Percentiles rank a stretch among this genome's conserved stretches.
phyloP scores from a whole-genome alignment of 2,888 invertebrate genomes.

The Leptarthrus brevirostris region DNA sequence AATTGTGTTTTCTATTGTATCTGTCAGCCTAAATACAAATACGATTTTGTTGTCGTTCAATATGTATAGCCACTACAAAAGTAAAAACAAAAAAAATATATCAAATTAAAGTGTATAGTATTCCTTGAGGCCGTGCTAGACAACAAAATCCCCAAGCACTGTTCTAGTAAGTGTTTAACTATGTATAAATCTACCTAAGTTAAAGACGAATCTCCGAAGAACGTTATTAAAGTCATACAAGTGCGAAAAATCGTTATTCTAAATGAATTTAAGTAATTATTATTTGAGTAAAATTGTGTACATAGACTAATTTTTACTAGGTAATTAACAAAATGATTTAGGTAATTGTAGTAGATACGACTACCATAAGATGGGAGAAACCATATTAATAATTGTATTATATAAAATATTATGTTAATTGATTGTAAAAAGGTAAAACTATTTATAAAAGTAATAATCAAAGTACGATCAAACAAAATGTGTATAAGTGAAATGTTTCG shows the following conservation, averaged over 20 bases:
- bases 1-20: constrained; percentile 21
- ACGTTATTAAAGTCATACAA: background rate
- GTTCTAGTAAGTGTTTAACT: constrained; percentile 12
- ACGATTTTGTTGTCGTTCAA: constrained; percentile 34
- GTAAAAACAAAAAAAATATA: constrained; percentile 14
- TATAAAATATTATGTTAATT: constrained; percentile 36
- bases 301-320: constrained; percentile 39
- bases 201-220: background rate
- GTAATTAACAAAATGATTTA: constrained; percentile 29
- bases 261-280: constrained; percentile 34
- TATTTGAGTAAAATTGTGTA: constrained; percentile 36
- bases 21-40: constrained; percentile 36
- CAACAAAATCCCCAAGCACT: constrained; percentile 21
- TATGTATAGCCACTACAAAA: constrained; percentile 4
- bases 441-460: constrained; percentile 35
- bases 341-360: constrained; percentile 42
- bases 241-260: constrained; percentile 29
- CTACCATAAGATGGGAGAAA: constrained; percentile 9
- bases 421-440: constrained; percentile 27
- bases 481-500: constrained; percentile 30
- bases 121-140: constrained; percentile 12
- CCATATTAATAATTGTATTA: constrained; percentile 30
- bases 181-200: background rate
- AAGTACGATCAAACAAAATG: constrained; percentile 26
- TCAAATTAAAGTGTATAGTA: constrained; percentile 21